phyloP scores from a whole-genome alignment of 2,888 invertebrate species.

The Antitype chi region DNA sequence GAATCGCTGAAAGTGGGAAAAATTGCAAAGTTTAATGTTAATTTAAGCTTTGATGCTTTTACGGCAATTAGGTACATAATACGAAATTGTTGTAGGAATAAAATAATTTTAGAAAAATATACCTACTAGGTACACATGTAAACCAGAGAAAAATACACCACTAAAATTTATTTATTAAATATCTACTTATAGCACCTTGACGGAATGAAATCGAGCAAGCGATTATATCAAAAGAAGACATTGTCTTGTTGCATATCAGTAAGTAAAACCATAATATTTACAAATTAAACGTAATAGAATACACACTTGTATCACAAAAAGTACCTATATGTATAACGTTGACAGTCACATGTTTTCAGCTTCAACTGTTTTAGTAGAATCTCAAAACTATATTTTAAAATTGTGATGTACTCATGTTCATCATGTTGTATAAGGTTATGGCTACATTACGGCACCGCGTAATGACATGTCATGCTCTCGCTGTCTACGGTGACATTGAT shows the following conservation, averaged over 20 bases:
- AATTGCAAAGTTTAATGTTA: neutral
- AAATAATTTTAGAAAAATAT: neutral
- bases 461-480: constrained; percentile 39
- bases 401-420: constrained; percentile 12
- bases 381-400: constrained; percentile 32
- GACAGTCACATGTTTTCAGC: constrained; percentile 27
- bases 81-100: neutral
- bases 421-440: constrained; percentile 64
- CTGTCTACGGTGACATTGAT: constrained; percentile 60
- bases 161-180: neutral
- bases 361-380: constrained; percentile 24
- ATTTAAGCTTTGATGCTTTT: neutral
- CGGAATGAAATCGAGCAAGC: neutral
- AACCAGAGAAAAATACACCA: neutral
- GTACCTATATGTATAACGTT: neutral
- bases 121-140: neutral
- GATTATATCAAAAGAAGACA: neutral
- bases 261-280: constrained; percentile 7
- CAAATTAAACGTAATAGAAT: constrained; percentile 1
- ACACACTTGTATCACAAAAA: constrained; percentile 9
- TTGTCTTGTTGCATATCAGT: neutral
- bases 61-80: neutral
- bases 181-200: neutral
- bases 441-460: constrained; percentile 47
- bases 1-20: too few relatives aligned